Evolutionary conservation across 2,113 vertebrate species (phyloP).

Genomic region (Riparia riparia): DNA sequence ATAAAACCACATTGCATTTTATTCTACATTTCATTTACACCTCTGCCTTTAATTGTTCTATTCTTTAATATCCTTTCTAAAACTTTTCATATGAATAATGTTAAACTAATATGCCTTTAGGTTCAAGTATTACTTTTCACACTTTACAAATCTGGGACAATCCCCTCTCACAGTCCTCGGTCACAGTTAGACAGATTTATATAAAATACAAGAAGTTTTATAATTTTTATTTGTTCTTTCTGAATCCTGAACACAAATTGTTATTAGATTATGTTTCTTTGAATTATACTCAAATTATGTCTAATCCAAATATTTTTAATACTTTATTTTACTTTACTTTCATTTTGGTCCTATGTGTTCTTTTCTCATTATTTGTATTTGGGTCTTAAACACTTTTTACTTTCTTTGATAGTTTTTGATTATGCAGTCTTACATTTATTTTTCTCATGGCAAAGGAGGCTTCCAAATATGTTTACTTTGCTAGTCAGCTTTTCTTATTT

Average conservation of each 20-base stretch:
- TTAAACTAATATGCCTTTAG: neutral
- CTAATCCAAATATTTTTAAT: neutral
- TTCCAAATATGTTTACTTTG: neutral
- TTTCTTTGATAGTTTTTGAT: neutral
- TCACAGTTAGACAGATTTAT: neutral
- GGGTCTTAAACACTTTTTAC: neutral
- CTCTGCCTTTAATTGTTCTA: neutral
- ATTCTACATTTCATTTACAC: neutral
- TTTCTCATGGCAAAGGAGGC: neutral
- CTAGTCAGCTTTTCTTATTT: neutral
- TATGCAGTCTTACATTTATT: neutral
- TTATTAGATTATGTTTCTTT: neutral
- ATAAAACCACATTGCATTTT: neutral
- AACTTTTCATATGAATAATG: neutral
- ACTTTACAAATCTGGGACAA: neutral
- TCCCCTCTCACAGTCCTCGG: fast-evolving
- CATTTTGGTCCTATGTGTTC: neutral
- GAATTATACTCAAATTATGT: neutral
- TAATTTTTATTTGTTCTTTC: neutral
- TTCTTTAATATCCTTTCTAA: neutral
- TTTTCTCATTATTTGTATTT: neutral
- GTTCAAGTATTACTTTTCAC: neutral
- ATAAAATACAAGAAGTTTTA: neutral
- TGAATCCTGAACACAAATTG: neutral
- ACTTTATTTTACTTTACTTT: neutral